A percentile compares a stretch with the other conserved stretches of the same genome.
Evolutionary conservation across 2,888 invertebrate species (phyloP).

Genomic region (Halictus quadricinctus): DNA sequence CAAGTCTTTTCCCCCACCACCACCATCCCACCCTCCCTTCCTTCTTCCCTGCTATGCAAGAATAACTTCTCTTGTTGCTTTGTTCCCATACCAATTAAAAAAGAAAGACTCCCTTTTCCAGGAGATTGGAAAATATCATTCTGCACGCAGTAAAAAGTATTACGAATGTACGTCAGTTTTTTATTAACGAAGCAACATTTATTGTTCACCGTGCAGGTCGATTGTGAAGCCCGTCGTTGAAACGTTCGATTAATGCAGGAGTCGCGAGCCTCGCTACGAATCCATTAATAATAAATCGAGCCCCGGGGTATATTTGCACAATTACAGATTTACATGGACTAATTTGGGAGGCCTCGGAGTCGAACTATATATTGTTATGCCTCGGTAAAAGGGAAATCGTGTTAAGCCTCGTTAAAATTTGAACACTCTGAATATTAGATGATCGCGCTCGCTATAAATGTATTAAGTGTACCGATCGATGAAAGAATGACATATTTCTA

Average conservation of each 20-base stretch:
- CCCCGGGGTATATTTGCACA: neutral
- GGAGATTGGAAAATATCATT: neutral
- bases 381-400: neutral
- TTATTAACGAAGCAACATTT: neutral
- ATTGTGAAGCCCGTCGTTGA: neutral
- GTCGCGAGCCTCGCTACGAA: neutral
- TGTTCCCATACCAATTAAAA: neutral
- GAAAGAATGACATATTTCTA: neutral
- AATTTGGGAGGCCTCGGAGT: neutral
- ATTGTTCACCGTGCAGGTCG: neutral
- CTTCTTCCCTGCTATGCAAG: neutral
- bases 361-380: neutral
- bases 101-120: neutral
- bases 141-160: neutral
- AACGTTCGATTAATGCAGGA: neutral
- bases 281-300: neutral
- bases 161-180: neutral
- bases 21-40: no score
- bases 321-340: conserved; percentile 4
- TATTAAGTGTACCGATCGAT: neutral
- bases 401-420: neutral
- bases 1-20: neutral
- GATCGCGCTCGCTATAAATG: neutral
- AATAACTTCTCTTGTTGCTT: conserved; percentile 1
- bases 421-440: neutral